Conservation (phyloP, 2,888 invertebrate species). For the Dorcus parallelipipedus region DNA sequence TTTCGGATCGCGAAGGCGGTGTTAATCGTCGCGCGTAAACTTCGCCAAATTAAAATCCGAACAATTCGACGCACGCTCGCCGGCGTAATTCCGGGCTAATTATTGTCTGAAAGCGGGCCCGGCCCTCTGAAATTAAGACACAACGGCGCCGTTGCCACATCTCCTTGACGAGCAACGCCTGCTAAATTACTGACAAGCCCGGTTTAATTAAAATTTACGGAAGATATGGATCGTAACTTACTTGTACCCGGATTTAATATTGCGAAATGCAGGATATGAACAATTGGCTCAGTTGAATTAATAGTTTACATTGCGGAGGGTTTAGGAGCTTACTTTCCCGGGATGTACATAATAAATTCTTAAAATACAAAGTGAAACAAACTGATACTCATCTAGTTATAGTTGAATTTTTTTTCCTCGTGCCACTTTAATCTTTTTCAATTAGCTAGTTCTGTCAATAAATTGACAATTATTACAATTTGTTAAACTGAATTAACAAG, state of each 20-base stretch:
- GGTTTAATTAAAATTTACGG: constrained; percentile 28
- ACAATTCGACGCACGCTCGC: constrained; percentile 5
- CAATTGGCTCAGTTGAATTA: no score
- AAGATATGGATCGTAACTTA: constrained; percentile 30
- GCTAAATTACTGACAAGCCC: constrained; percentile 27
- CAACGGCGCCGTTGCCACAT: neutral
- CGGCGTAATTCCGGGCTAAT: constrained; percentile 1
- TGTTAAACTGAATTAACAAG: no score
- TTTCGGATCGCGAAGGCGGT: neutral
- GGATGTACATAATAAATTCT: no score
- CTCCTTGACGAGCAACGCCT: neutral
- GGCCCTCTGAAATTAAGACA: neutral
- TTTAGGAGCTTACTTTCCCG: no score
- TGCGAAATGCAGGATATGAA: neutral
- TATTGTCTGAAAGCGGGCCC: neutral
- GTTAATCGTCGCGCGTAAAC: constrained; percentile 2
- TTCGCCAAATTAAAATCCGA: constrained; percentile 7
- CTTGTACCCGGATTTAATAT: constrained; percentile 24
- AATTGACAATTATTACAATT: no score
- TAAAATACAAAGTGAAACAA: no score
- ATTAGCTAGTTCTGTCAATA: no score
- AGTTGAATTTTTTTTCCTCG: no score
- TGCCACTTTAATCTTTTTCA: no score
- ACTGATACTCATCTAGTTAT: no score
- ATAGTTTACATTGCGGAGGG: no score